Evolutionary conservation across 1,140 invertebrate genomes (phyloP), one percentile per base, ranked within the genome.

Genomic region (Copidosoma floridanum): DNA sequence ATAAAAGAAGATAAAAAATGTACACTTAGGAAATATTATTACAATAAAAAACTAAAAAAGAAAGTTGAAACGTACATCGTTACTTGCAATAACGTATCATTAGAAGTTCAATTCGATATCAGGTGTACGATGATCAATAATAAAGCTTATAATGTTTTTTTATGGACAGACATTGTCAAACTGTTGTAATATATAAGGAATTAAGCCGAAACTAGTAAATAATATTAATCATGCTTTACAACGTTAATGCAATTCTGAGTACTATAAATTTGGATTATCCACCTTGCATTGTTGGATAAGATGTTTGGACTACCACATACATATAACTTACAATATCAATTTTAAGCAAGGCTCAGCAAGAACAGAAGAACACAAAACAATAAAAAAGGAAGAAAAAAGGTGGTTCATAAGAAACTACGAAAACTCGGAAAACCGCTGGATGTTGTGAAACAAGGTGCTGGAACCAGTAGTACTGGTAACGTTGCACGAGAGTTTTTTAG

Each of bases 81-180:
- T 37, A 20, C 27, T 6, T 29, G 7, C 24, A 3, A 37, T 21
- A 38, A 23, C 48, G 50, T 24, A 54, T 50, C 23, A 29, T 47
- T 64, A 26, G 35, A 37, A 21, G 46, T 76, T 23, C 52, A 26
- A 10, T 67, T 71, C 61, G 41, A 26, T 44, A 40, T 73, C 16
- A 50, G 60, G 14, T 47, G 72, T 29, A 78, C 75, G 40, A 79
- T 80, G 75, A 66, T 80, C 8, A 76, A 81, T 64, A 74, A 67
- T 10, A 79, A 81, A 64, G 71, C 77, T n/a, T 77, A 74, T 41
- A 78, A 81, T 58, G 70, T n/a, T 69, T 12, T 58, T 71, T 21
- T 75, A 71, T n/a, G 61, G 56, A 5, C 77, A 69, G 29, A 64
- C 23, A 61, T 76, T 72, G 16, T 71, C 75, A 11, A 63, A 44